Evolutionary conservation across 2,113 vertebrate genomes (phyloP), one percentile per base, ranked within the genome.

Genomic region (Tenrec ecaudatus): DNA sequence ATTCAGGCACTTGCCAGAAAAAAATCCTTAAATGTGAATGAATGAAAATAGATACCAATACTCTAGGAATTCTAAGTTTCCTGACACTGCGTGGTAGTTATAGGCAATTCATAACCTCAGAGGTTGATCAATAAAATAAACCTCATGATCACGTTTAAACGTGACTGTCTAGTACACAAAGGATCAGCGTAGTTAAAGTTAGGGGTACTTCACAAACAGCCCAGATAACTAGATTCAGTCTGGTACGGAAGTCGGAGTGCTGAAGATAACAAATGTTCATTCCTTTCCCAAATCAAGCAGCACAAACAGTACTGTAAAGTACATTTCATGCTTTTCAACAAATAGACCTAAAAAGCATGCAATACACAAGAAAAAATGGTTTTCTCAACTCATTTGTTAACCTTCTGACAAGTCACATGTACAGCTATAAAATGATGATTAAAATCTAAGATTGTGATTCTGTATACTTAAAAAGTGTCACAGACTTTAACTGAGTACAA

Each of bases 1-100:
- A 94, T 25, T 22, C 58, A 92, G 47, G 16, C 81, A 81, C 57
- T 8, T 75, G 15, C 81, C 62, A 90, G 22, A 62, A 93, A 88
- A 66, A 95, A 53, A 53, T 53, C 47, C 47, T 53, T 53, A 53
- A 53, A 53, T 27, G 57, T 19, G 47, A 53, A 53, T 53, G 8
- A 5, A 82, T 78, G 27, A 92, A 96, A 80, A 89, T 69, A 89
- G 75, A 60, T 66, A 82, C 22, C 86, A 90, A 85, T 86, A 53
- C 12, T 5, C 47, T 25, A 92, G 81, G 57, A 88, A 94, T 19
- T 17, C 17, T 66, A 27, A 80, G 77, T 25, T 88, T 19, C 25
- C n/a, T 92, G 20, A 88, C 25, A 92, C 23, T 93, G 33, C 12
- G n/a, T 43, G 31, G 6, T 36, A 83, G 19, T 79, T 88, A 88